Base-by-base conservation (phyloP, 2,888 invertebrate genomes). In the Andrena hattorfiana region DNA sequence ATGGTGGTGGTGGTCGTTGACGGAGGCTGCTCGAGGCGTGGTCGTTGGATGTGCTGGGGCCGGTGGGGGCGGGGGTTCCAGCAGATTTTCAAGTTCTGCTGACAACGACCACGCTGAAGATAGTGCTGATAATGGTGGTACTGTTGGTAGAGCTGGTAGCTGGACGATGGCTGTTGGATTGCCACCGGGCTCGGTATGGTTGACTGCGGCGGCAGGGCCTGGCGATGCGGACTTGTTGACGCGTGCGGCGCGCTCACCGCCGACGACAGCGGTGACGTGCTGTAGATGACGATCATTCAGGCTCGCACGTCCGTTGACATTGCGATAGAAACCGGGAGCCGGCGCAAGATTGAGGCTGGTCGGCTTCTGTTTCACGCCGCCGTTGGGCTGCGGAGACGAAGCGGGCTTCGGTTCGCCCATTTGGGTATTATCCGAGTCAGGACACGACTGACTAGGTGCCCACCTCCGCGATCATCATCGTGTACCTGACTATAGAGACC, bases 361-460 rank as follows among this genome's bases (percentile, higher is more conserved):
- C 84, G 93, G 93, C 87, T 93, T 94, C 83, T 92, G 93, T 89
- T 93, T 93, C 78, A 93, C 93, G 86, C 92, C 92, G 92, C 93
- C 93, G 92, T 93, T 93, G 79, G 92, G 90, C 91, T 93, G 93
- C 92, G 92, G 92, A 91, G 92, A 90, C 81, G 92, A 86, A 74
- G 91, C 92, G 84, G 93, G 88, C 85, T 92, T 93, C 89, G 93
- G 93, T 81, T 94, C 93, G 92, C 93, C 93, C 94, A 94, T 94
- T 94, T 93, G 93, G 86, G 51, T 88, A 56, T 80, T 71, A 80
- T 67, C 82, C 64, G 79, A 81, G 76, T 69, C 28, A 77, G 84
- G 84, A 87, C 87, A 87, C 86, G 69, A 74, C 87, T 85, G 83
- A 85, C 70, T 87, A 88, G 77, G 85, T 87, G 85, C 75, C 87